Base-by-base conservation (phyloP, 2,888 invertebrate species). In the Dioctria rufipes region DNA sequence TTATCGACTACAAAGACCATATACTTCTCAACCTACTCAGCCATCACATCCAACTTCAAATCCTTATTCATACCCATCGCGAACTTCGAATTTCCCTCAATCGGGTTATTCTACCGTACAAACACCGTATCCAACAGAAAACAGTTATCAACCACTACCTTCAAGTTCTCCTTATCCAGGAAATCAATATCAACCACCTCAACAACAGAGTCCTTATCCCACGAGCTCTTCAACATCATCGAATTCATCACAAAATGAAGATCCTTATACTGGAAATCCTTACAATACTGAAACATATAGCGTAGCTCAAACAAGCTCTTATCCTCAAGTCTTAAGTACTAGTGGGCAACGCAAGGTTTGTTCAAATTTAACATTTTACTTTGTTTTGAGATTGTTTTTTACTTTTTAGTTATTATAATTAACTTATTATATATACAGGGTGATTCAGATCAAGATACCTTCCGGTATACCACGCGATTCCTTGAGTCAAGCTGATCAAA, bases 1-100 rank as follows among this genome's bases (percentile, higher is more conserved):
- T 25, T 86, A 86, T 80, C 85, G 85, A 40, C 67, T 84, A 1
- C 80, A 82, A 65, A 85, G 83, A 11, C 84, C 84, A 13, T 83
- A 82, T 82, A 84, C 83, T 25, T 43, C 82, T 37, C 81, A 83
- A 67, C 58, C 81, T 8, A 71, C 82, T 42, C 77, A 80, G 69
- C 82, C 83, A 3, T 6, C 37, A 37, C 84, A 82, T 81, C 83
- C 83, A 65, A 58, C 82, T 43, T 46, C 81, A 67, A 58, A 63
- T 63, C 71, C 80, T 3, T 78, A 54, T 40, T 25, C 25, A 1
- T 25, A 25, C 25, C 67, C 49, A n/a, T 65, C 79, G 9, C 43
- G 40, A 39, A 6, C 78, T 13, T 40, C 81, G 4, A 79, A 82
- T 81, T 75, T 63, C 71, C 5, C 63, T 37, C 61, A 65, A 79